Conservation (phyloP, 2,888 invertebrate species). For the Steromphala cineraria region DNA sequence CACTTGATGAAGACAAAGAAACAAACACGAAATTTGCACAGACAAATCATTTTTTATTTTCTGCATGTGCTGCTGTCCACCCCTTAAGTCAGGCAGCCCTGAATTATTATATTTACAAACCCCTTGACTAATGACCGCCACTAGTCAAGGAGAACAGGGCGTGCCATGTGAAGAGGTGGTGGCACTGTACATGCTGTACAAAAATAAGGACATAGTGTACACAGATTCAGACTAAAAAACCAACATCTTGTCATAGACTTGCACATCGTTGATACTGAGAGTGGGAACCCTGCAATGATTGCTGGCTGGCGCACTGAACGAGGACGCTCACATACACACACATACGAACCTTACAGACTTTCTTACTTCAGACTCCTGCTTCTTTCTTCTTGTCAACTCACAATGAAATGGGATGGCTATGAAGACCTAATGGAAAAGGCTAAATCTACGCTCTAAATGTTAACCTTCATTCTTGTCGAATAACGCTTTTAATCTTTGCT, state of each 20-base stretch:
- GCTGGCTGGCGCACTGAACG: conserved; percentile 25
- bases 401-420: too few relatives aligned
- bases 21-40: conserved; percentile 6
- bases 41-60: conserved; percentile 24
- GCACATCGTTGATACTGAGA: conserved; percentile 32
- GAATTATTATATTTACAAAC: conserved; percentile 29
- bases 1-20: neutral
- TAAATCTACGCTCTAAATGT: too few relatives aligned
- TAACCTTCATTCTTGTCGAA: too few relatives aligned
- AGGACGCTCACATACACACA: conserved; percentile 27
- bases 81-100: conserved; percentile 27
- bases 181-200: conserved; percentile 40
- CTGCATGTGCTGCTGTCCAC: conserved; percentile 30
- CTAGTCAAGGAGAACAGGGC: conserved; percentile 6
- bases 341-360: conserved; percentile 8
- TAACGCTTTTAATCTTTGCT: too few relatives aligned
- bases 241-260: conserved; percentile 31
- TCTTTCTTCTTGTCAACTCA: too few relatives aligned
- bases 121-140: conserved; percentile 11
- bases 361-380: neutral
- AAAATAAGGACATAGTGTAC: conserved; percentile 42
- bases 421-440: too few relatives aligned
- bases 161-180: conserved; percentile 31
- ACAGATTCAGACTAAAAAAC: conserved; percentile 33
- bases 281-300: conserved; percentile 20